Base-by-base conservation (phyloP, 2,888 invertebrate species). In the Parnassius orleans region DNA sequence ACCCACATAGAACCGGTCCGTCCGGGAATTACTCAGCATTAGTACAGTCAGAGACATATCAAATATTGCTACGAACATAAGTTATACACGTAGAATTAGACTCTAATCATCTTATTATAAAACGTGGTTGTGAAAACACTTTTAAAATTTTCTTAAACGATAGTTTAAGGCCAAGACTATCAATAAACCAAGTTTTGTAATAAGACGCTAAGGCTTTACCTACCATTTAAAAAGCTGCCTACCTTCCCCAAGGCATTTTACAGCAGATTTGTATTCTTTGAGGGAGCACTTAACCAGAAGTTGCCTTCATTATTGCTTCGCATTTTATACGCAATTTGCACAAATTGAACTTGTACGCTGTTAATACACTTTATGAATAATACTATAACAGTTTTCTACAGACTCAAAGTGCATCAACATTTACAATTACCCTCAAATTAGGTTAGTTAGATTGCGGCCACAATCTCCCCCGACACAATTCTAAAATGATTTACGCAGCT, bases 391-490 rank as follows among this genome's bases (percentile, higher is more conserved):
- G 73, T 78, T 73, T 68, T 75, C 76, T 75, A 72, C 81, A 84
- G 83, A 83, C 78, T 77, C 66, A 66, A 72, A 78, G 72, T 77
- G 78, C 79, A 79, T 19, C 71, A 78, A 81, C 78, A 81, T 79
- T 79, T 79, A 72, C 74, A 71, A 80, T 79, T 79, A 79, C 73
- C 74, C 71, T 72, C 77, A 82, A 87, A 87, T 86, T 85, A 77
- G 84, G 85, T 87, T 85, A 83, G 75, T 78, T 77, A 77, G 75
- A 82, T 82, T 81, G 81, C 76, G 78, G 74, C 73, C 79, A 81
- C 81, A 84, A 86, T 86, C 80, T 84, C 63, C 72, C 71, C 76
- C 79, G 79, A 75, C 76, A 53, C 57, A 42, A 47, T 54, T 51
- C 60, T 33, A 33, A 33, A 33, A 33, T 33, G 33, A 33, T 33